Percentiles rank a stretch among this genome's conserved stretches.
phyloP scores from a whole-genome alignment of 2,797 vertebrate genomes.

The Erithacus rubecula region DNA sequence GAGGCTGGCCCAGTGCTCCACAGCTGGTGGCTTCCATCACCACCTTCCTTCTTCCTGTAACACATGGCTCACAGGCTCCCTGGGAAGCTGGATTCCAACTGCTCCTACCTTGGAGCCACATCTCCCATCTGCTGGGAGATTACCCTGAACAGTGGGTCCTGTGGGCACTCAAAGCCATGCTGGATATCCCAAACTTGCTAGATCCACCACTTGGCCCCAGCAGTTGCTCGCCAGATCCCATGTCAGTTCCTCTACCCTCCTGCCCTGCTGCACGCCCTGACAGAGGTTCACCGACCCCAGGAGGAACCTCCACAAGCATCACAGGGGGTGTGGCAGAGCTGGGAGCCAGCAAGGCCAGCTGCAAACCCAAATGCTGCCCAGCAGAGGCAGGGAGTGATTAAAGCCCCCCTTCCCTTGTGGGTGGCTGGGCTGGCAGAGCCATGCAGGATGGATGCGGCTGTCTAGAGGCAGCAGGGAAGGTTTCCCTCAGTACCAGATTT shows the following conservation, averaged over 20 bases:
- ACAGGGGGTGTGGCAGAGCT: neutral
- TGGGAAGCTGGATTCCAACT: neutral
- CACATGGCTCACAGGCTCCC: neutral
- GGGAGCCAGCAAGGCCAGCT: neutral
- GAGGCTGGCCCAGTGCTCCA: neutral
- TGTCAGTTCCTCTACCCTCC: rapidly evolving
- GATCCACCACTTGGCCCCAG: neutral
- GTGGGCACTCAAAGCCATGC: neutral
- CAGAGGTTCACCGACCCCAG: neutral
- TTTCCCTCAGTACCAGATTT: neutral
- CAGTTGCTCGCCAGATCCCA: neutral
- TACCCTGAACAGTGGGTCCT: neutral
- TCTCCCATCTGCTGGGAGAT: neutral
- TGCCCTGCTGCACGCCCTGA: neutral
- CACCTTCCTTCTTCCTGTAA: neutral
- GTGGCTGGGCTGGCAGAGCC: neutral
- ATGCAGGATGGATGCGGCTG: neutral
- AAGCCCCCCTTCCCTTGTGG: neutral
- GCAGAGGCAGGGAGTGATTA: neutral
- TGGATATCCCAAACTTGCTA: neutral
- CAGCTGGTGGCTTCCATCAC: neutral
- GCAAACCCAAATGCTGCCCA: neutral
- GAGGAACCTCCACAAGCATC: neutral
- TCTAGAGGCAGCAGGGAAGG: neutral
- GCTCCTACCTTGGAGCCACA: neutral